A percentile compares a stretch with the other conserved stretches of the same genome.
Evolutionary conservation across 2,888 invertebrate genomes (phyloP).

Genomic region (Tenthredo amoena): DNA sequence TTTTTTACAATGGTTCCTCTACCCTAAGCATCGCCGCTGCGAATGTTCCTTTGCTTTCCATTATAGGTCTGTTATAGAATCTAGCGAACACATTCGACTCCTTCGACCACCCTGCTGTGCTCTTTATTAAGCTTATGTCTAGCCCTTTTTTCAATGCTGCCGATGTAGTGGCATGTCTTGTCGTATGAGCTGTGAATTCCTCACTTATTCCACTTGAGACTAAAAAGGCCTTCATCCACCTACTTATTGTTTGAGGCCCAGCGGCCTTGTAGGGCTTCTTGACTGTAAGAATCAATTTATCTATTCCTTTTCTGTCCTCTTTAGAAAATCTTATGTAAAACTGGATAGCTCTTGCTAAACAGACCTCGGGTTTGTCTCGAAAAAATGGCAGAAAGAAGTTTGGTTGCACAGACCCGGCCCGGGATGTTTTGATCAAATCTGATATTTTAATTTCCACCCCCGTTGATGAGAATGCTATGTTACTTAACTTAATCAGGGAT

Average conservation of each 20-base stretch:
- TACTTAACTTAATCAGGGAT: slow-evolving; percentile 52
- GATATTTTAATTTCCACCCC: background rate
- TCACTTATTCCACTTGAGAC: slow-evolving; percentile 44
- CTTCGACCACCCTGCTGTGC: slow-evolving; percentile 54
- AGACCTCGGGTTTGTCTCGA: slow-evolving; percentile 5
- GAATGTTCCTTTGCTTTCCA: background rate
- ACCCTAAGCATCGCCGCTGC: slow-evolving; percentile 15
- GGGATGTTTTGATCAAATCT: slow-evolving; percentile 22
- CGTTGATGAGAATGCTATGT: slow-evolving; percentile 46
- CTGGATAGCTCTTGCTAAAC: slow-evolving; percentile 42
- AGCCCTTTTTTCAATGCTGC: slow-evolving; percentile 52
- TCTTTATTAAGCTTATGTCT: slow-evolving; percentile 52
- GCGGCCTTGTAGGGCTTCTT: slow-evolving; percentile 53
- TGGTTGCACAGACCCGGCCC: slow-evolving; percentile 48
- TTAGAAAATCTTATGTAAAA: slow-evolving; percentile 31
- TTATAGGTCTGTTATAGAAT: too few species aligned
- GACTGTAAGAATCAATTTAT: slow-evolving; percentile 52
- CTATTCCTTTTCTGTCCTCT: slow-evolving; percentile 16
- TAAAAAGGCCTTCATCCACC: slow-evolving; percentile 54
- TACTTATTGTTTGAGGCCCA: slow-evolving; percentile 49
- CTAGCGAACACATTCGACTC: slow-evolving; percentile 47
- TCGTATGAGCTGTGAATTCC: slow-evolving; percentile 55
- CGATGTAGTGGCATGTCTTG: slow-evolving; percentile 55
- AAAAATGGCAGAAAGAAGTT: slow-evolving; percentile 49
- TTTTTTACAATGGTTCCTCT: background rate